phyloP scores from a whole-genome alignment of 2,113 vertebrate species.

The Tachysurus vachellii region DNA sequence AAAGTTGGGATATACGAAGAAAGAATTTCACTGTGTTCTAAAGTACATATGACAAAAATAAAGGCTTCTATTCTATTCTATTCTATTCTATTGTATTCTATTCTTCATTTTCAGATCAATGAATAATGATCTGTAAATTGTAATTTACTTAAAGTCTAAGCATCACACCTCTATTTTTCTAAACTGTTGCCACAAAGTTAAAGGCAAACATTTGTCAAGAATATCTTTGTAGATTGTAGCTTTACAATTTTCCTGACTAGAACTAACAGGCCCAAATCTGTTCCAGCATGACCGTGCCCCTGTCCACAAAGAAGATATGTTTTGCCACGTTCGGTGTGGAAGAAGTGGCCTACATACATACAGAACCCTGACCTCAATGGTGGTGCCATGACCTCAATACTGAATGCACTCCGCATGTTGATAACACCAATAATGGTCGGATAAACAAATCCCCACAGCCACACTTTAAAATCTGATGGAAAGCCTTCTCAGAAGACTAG shows the following conservation, averaged over 20 bases:
- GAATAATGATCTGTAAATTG: no score
- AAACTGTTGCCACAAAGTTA: not conserved
- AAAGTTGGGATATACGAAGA: no score
- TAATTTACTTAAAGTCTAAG: no score
- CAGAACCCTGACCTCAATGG: not conserved
- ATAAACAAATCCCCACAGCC: not conserved
- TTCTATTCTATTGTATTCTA: no score
- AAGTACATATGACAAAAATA: no score
- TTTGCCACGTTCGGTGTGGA: not conserved
- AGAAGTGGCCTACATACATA: not conserved
- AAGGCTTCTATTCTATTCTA: no score
- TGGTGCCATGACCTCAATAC: no score
- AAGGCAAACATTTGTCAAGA: not conserved
- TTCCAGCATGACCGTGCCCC: not conserved
- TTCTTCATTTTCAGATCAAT: no score
- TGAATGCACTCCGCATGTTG: not conserved
- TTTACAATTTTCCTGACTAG: not conserved
- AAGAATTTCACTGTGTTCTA: no score
- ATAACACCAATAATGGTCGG: not conserved
- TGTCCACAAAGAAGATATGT: not conserved
- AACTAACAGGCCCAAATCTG: not conserved
- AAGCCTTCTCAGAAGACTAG: not conserved
- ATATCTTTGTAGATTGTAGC: not conserved
- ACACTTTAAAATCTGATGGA: not conserved
- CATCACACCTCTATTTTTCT: not conserved